Conservation (phyloP, 2,888 invertebrate species). For the Prosapia bicincta region DNA sequence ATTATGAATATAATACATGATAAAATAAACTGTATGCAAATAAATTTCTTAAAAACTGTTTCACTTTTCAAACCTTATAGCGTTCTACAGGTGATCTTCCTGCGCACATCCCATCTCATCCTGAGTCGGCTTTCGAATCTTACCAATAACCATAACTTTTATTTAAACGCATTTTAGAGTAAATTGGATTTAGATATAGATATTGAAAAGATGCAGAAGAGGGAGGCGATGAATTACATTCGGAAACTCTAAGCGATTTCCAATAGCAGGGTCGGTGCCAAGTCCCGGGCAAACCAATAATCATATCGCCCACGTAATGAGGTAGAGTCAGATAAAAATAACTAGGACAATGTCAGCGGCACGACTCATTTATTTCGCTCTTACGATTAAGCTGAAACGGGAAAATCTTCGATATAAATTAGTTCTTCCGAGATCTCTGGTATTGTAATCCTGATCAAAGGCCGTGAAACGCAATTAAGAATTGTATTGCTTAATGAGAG, state of each 20-base stretch:
- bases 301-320: not conserved
- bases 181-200: not conserved
- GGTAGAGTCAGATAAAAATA: not conserved
- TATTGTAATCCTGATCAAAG: too few relatives aligned
- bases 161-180: not conserved
- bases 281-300: not conserved
- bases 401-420: not conserved
- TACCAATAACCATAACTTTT: too few relatives aligned
- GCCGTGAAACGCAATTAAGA: too few relatives aligned
- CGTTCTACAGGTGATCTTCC: too few relatives aligned
- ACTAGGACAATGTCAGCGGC: not conserved
- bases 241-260: not conserved
- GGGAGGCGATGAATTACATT: not conserved
- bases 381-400: not conserved
- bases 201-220: not conserved
- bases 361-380: not conserved
- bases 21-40: too few relatives aligned
- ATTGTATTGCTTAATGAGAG: too few relatives aligned
- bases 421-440: too few relatives aligned
- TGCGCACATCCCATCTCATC: too few relatives aligned
- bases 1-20: too few relatives aligned
- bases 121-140: too few relatives aligned
- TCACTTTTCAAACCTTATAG: too few relatives aligned
- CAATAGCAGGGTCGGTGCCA: not conserved
- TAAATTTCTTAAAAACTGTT: too few relatives aligned